Conservation (phyloP, 2,113 vertebrate genomes). For the Pelecanoides urinatrix region DNA sequence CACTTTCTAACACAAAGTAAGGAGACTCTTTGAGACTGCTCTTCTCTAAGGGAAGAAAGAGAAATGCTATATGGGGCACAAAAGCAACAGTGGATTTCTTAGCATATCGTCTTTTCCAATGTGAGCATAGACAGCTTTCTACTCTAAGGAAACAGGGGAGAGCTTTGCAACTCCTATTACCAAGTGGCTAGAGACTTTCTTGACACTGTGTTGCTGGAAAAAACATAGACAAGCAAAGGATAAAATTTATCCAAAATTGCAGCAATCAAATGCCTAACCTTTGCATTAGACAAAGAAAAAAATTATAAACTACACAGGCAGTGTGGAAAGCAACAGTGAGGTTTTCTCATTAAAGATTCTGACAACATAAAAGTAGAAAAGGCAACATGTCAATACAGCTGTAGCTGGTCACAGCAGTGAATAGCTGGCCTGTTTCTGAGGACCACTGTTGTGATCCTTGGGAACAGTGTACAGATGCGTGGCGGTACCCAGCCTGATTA, state of each 20-base stretch:
- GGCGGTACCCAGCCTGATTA: neutral
- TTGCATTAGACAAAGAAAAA: neutral
- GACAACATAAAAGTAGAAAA: neutral
- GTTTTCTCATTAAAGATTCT: neutral
- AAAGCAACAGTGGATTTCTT: constrained; percentile 34
- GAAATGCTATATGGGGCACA: constrained; percentile 11
- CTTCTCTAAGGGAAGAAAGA: constrained; percentile 18
- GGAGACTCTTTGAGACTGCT: constrained; percentile 19
- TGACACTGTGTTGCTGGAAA: neutral
- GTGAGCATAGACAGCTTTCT: constrained; percentile 2
- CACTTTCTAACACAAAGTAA: neutral
- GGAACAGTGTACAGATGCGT: neutral
- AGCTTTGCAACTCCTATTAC: neutral
- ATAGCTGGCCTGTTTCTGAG: neutral
- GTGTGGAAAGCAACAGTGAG: neutral
- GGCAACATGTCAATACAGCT: accelerated
- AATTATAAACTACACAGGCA: neutral
- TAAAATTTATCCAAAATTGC: neutral
- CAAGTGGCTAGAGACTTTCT: neutral
- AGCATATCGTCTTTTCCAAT: neutral
- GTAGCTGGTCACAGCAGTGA: neutral
- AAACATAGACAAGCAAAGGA: neutral
- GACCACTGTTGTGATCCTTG: neutral
- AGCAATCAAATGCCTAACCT: neutral
- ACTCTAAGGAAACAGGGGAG: neutral